Evolutionary conservation across 2,113 vertebrate genomes (phyloP).

Genomic region (Tichodroma muraria): DNA sequence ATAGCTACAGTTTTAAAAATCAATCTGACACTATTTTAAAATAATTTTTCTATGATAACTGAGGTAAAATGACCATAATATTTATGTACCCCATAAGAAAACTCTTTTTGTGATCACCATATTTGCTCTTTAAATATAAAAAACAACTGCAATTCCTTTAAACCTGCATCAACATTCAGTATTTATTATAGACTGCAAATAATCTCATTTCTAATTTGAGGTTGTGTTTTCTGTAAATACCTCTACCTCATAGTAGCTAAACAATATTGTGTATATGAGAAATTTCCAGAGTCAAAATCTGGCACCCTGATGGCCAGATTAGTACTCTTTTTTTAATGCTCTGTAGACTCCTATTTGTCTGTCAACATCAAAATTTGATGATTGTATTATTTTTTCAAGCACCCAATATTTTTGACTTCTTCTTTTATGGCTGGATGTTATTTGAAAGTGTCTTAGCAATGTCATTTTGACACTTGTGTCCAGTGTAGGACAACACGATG

Average conservation of each 20-base stretch:
- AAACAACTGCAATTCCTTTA: background rate
- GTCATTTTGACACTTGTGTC: background rate
- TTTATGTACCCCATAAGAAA: background rate
- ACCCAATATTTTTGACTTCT: background rate
- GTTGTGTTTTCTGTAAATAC: background rate
- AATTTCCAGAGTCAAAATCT: background rate
- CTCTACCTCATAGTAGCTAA: background rate
- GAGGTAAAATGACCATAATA: background rate
- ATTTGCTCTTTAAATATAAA: background rate
- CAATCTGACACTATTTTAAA: background rate
- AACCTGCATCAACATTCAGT: background rate
- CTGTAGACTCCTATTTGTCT: background rate
- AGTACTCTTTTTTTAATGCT: background rate
- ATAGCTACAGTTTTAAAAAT: background rate
- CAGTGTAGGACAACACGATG: background rate
- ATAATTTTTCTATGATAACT: background rate
- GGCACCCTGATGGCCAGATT: background rate
- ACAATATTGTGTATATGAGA: background rate
- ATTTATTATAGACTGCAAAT: background rate
- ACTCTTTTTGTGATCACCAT: background rate
- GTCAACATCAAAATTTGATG: background rate
- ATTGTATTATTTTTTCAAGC: background rate
- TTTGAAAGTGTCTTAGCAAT: background rate
- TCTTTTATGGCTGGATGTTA: background rate
- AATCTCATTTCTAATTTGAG: background rate